Conservation (phyloP, 2,113 vertebrate species). For the Pangasianodon gigas region DNA sequence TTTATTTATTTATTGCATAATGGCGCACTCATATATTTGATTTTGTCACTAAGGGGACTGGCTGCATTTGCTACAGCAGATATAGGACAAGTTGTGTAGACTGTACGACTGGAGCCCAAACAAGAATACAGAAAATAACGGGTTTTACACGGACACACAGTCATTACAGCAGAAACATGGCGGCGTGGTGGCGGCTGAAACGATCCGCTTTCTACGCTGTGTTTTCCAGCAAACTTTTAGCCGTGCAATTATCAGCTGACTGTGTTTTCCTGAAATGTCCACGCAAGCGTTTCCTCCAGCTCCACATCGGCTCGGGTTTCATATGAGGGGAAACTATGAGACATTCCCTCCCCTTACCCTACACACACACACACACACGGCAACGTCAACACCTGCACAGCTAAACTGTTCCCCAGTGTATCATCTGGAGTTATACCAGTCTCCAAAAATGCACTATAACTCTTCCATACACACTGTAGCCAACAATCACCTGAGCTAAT, state of each 20-base stretch:
- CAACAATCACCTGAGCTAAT: not conserved
- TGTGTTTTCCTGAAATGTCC: slow-evolving; percentile 17
- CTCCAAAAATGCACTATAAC: slow-evolving; percentile 16
- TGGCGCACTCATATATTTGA: not conserved
- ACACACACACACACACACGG: slow-evolving; percentile 29
- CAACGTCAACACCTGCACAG: slow-evolving; percentile 13
- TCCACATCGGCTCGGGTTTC: not conserved
- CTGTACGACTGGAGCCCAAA: slow-evolving; percentile 10
- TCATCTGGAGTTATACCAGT: slow-evolving; percentile 5
- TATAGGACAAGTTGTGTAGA: not conserved
- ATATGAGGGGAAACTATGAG: slow-evolving; percentile 14
- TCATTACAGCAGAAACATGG: slow-evolving; percentile 35
- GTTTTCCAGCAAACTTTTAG: slow-evolving; percentile 24
- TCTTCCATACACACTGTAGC: not conserved
- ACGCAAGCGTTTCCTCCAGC: slow-evolving; percentile 17
- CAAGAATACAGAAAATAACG: slow-evolving; percentile 33
- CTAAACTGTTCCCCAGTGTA: slow-evolving; percentile 19
- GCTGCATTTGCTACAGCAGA: not conserved
- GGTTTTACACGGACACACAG: slow-evolving; percentile 19
- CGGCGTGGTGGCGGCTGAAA: not conserved
- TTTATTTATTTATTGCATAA: not conserved
- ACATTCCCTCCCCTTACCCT: slow-evolving; percentile 1
- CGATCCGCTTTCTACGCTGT: not conserved
- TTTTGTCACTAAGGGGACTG: not conserved
- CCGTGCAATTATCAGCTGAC: slow-evolving; percentile 45